A percentile compares a stretch with the other conserved stretches of the same genome.
phyloP scores from a whole-genome alignment of 1,140 invertebrate genomes.

The Idris sp. region DNA sequence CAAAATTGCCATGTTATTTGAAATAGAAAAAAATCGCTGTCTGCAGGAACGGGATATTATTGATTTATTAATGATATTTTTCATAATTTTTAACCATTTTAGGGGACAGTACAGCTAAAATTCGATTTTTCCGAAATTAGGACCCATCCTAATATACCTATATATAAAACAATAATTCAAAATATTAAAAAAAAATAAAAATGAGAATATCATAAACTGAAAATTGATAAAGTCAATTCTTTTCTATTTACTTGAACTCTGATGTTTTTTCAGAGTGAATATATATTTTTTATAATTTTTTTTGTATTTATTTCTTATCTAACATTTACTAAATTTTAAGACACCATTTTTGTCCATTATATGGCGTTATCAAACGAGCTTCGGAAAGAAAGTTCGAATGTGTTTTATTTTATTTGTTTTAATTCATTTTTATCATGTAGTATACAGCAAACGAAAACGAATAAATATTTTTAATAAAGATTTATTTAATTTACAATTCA shows the following conservation, averaged over 20 bases:
- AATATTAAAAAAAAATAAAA: background rate
- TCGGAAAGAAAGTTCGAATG: constrained; percentile 21
- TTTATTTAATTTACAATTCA: no score
- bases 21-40: no score
- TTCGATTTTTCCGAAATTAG: no score
- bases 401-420: constrained; percentile 22
- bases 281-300: constrained; percentile 17
- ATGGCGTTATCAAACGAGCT: constrained; percentile 25
- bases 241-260: background rate
- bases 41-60: no score
- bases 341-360: constrained; percentile 18
- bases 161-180: no score
- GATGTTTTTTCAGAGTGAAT: constrained; percentile 3
- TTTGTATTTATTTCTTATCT: constrained; percentile 30
- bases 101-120: no score
- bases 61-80: no score
- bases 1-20: no score
- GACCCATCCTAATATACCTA: no score
- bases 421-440: constrained; percentile 27
- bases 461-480: no score
- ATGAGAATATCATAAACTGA: background rate
- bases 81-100: no score
- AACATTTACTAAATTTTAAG: constrained; percentile 34
- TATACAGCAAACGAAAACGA: constrained; percentile 15
- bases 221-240: background rate